Base-by-base conservation (phyloP, 2,113 vertebrate genomes). In the Catharus minimus region DNA sequence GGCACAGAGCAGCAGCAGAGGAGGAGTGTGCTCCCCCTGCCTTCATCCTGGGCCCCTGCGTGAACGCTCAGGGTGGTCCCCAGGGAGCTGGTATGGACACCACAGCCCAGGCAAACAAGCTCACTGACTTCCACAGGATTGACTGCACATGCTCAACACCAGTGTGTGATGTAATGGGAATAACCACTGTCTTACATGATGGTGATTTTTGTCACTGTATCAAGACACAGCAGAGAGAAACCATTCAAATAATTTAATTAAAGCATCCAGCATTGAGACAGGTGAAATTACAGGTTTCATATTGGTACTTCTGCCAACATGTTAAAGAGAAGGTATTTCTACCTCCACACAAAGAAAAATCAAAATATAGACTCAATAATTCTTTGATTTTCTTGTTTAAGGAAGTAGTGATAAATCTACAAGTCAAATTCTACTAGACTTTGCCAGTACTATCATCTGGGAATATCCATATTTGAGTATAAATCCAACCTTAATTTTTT, bases 81-180 rank as follows among this genome's bases (percentile, higher is more conserved):
- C 2, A 2, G 28, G 28, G 84, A 79, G 53, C 43, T 72, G 30
- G 4, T 23, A 11, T 4, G 27, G 88, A 58, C 77, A 58, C 53
- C 55, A 47, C 4, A 12, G 57, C 73, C 49, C 61, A 17, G 32
- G 26, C 3, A 3, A 27, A 21, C 2, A 4, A 57, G 47, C 12
- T 85, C 10, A 0, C 43, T 57, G 43, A 16, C 27, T 61, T 22
- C 56, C 73, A 8, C 26, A 39, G 76, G 21, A 32, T 36, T 53
- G 55, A 19, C 53, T 81, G 49, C 56, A 60, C 49, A 26, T 2
- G 2, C 67, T 50, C 39, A 82, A 64, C 60, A 67, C 47, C 0
- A 0, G 13, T 1, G 0, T 14, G 33, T 9, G 71, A 57, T 19
- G 23, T 27, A 68, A 19, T 0, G 0, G 30, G 46, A 46, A 57